Conservation (phyloP, 2,113 vertebrate genomes). For the Micromys minutus region DNA sequence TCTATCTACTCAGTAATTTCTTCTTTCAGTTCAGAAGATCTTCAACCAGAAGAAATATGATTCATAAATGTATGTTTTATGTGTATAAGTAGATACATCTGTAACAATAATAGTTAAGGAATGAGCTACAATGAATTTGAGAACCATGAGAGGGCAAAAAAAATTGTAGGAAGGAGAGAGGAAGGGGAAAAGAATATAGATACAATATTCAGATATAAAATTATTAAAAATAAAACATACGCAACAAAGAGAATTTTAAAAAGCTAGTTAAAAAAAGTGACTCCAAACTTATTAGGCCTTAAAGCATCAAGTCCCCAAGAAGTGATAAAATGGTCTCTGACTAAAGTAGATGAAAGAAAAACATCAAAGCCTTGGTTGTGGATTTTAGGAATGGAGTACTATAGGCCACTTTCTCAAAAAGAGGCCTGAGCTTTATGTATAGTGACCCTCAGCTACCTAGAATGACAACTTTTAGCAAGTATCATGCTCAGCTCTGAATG, state of each 20-base stretch:
- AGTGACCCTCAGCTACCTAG: neutral
- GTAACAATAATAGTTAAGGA: neutral
- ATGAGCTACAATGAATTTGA: neutral
- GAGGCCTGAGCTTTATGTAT: no score
- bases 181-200: neutral
- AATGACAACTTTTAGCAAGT: neutral
- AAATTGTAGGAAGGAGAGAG: neutral
- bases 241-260: neutral
- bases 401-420: neutral
- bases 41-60: neutral
- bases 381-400: neutral
- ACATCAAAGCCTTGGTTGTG: neutral
- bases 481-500: neutral
- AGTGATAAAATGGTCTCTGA: neutral
- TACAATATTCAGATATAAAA: neutral
- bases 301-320: neutral
- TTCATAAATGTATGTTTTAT: neutral
- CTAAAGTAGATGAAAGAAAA: neutral
- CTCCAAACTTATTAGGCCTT: neutral
- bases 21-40: conserved; percentile 21
- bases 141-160: neutral
- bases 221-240: neutral
- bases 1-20: conserved; percentile 5
- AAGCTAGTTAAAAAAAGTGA: neutral
- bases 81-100: neutral